Conservation (phyloP, 2,888 invertebrate species). For the Dromius quadrimaculatus region DNA sequence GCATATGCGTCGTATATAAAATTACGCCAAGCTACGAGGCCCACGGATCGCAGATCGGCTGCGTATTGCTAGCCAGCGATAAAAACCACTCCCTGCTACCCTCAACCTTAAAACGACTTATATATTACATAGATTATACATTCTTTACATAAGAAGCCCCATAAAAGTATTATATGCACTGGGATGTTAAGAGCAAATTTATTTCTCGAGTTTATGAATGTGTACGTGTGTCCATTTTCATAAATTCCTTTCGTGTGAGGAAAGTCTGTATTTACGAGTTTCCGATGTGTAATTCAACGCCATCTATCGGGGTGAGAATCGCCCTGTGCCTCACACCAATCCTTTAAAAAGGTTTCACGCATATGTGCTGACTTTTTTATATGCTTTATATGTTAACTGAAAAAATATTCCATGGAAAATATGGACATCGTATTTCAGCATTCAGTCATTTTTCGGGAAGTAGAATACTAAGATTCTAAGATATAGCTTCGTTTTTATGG, state of each 20-base stretch:
- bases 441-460: slow-evolving; percentile 7
- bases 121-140: slow-evolving; percentile 65
- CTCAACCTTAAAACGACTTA: slow-evolving; percentile 58
- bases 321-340: background rate
- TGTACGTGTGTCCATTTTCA: slow-evolving; percentile 52
- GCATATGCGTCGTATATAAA: slow-evolving; percentile 67
- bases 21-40: slow-evolving; percentile 60
- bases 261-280: slow-evolving; percentile 46
- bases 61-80: slow-evolving; percentile 45
- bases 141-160: slow-evolving; percentile 63
- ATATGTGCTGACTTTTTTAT: slow-evolving; percentile 36
- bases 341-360: slow-evolving; percentile 26
- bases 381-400: slow-evolving; percentile 19
- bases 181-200: slow-evolving; percentile 49
- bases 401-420: slow-evolving; percentile 38
- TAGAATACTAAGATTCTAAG: background rate
- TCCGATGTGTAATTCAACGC: slow-evolving; percentile 46
- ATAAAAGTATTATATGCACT: slow-evolving; percentile 63
- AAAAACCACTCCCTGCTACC: slow-evolving; percentile 24
- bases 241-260: slow-evolving; percentile 43
- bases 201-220: slow-evolving; percentile 43
- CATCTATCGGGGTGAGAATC: slow-evolving; percentile 36
- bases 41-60: slow-evolving; percentile 14
- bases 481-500: slow-evolving; percentile 18
- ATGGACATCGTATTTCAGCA: slow-evolving; percentile 43